phyloP scores from a whole-genome alignment of 2,797 vertebrate genomes.

The Tadarida brasiliensis region DNA sequence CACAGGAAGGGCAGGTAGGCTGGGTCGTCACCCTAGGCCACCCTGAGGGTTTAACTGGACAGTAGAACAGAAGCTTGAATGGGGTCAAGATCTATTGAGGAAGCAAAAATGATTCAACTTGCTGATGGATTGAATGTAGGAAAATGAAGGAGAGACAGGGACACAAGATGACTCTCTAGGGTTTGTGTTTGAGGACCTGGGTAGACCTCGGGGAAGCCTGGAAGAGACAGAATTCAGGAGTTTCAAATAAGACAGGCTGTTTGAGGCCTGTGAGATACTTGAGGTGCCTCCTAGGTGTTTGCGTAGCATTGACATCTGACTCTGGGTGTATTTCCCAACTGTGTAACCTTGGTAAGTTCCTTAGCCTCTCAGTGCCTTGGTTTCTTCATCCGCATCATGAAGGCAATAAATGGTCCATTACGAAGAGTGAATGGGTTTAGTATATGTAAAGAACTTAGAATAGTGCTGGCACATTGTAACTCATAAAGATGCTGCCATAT shows the following conservation, averaged over 20 bases:
- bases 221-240: neutral
- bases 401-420: neutral
- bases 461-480: neutral
- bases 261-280: neutral
- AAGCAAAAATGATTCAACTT: neutral
- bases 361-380: neutral
- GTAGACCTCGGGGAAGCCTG: neutral
- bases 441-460: neutral
- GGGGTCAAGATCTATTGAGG: neutral
- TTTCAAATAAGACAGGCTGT: neutral
- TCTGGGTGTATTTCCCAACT: neutral
- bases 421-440: neutral
- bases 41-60: neutral
- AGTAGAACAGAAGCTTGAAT: neutral
- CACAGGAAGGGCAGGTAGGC: neutral
- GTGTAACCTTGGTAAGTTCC: neutral
- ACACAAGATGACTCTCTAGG: neutral
- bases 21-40: neutral
- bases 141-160: neutral
- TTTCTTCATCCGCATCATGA: neutral
- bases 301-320: neutral
- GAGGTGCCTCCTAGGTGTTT: neutral
- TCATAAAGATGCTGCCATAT: neutral
- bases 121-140: neutral
- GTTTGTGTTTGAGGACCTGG: neutral